Conservation (phyloP, 1,140 invertebrate species). For the Radopholus similis region DNA sequence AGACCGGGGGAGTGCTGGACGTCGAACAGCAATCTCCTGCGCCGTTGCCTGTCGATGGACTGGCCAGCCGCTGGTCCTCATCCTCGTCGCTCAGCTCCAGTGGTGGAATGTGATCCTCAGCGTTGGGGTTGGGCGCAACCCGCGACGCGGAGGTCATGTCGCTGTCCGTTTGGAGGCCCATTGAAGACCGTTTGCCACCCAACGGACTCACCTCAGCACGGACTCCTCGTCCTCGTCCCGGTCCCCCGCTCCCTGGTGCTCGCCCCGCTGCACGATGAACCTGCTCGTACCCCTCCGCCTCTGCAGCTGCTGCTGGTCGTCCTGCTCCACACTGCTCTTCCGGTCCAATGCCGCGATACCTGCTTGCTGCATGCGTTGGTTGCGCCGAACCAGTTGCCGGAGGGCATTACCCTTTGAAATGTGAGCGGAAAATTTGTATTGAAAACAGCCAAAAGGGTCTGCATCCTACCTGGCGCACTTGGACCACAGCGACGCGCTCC, state of each 20-base stretch:
- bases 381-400: neutral
- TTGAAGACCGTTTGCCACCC: neutral
- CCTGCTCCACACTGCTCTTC: neutral
- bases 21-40: no score
- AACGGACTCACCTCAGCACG: neutral
- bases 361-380: neutral
- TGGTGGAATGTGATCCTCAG: neutral
- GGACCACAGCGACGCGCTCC: conserved; percentile 5
- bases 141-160: neutral
- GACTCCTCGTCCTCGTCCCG: neutral
- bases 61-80: no score
- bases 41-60: no score
- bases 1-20: no score
- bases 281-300: no score
- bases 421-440: neutral
- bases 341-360: neutral
- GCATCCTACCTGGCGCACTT: neutral
- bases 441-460: neutral
- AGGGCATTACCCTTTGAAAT: neutral
- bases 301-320: neutral
- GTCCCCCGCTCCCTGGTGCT: neutral
- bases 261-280: neutral
- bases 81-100: neutral
- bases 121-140: neutral
- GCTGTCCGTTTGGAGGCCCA: neutral